Evolutionary conservation across 2,113 vertebrate species (phyloP).

Genomic region (Dicrurus megarhynchus): DNA sequence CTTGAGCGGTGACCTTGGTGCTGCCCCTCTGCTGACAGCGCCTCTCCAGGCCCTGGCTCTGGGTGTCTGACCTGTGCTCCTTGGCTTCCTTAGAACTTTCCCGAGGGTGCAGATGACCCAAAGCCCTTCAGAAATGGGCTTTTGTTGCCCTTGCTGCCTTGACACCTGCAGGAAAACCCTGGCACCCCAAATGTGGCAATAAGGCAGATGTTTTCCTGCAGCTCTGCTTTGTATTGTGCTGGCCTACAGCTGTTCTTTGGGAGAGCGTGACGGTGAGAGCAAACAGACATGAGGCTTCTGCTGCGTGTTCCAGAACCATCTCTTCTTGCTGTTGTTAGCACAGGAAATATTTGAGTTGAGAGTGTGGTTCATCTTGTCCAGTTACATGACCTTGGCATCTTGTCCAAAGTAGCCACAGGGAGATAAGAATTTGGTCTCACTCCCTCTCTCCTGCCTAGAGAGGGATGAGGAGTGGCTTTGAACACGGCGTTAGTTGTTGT

Average conservation of each 20-base stretch:
- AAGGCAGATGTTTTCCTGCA: background rate
- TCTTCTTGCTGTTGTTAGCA: background rate
- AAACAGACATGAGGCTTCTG: background rate
- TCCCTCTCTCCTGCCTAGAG: background rate
- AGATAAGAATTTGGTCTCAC: background rate
- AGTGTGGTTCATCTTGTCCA: background rate
- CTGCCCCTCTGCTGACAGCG: background rate
- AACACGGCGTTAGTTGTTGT: background rate
- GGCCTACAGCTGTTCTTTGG: background rate
- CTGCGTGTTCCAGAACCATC: background rate
- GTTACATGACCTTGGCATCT: background rate
- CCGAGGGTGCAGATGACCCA: background rate
- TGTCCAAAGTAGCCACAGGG: background rate
- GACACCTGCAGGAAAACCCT: background rate
- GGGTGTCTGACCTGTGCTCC: background rate
- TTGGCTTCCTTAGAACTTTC: background rate
- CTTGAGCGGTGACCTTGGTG: constrained; percentile 18
- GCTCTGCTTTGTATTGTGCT: background rate
- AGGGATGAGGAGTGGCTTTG: background rate
- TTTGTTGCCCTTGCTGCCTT: background rate
- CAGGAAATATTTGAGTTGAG: background rate
- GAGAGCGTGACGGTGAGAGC: rapidly evolving
- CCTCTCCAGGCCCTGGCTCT: background rate
- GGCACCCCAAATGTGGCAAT: background rate
- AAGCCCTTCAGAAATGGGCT: background rate